Base-by-base conservation (phyloP, 2,888 invertebrate genomes). In the Limnephilus marmoratus region DNA sequence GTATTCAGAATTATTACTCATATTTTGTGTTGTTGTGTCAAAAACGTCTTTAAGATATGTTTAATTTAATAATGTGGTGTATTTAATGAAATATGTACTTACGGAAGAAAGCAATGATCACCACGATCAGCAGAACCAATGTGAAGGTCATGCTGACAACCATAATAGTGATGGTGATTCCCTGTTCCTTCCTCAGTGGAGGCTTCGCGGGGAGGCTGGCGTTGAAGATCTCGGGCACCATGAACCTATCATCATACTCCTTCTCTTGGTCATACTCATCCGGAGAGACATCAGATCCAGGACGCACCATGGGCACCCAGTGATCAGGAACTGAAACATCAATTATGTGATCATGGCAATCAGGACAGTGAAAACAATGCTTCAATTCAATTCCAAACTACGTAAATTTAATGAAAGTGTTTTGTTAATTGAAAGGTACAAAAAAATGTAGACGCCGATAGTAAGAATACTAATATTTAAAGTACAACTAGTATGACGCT, bases 71-170 rank as follows among this genome's bases (percentile, higher is more conserved):
- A 68, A 68, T 68, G 18, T 68, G 53, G 53, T n/a, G n/a, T 68
- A 68, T 24, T 68, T 4, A 68, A 68, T 68, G 9, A n/a, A 68
- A 68, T 83, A 29, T 34, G 24, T 83, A 87, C 85, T 91, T 85
- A 18, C 90, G 88, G 90, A 93, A 86, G 81, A 92, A 80, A 81
- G 80, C 91, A 24, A 93, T 45, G 53, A 91, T 93, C 80, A 93
- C 13, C 45, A 81, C 90, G 83, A 90, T 90, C 94, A 94, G 94
- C 95, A 95, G 94, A 34, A 95, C 93, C 92, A 95, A 95, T 7
- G 95, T 94, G 80, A 95, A 94, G 81, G 95, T 94, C 68, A 95
- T 95, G 2, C 95, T 95, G 13, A 95, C 94, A 7, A 95, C 94
- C 34, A 95, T 94, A 85, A 95, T 94, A 92, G 85, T 94, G 92